A percentile compares a stretch with the other conserved stretches of the same genome.
phyloP scores from a whole-genome alignment of 2,888 invertebrate species.

The Meiosimyza decipiens region DNA sequence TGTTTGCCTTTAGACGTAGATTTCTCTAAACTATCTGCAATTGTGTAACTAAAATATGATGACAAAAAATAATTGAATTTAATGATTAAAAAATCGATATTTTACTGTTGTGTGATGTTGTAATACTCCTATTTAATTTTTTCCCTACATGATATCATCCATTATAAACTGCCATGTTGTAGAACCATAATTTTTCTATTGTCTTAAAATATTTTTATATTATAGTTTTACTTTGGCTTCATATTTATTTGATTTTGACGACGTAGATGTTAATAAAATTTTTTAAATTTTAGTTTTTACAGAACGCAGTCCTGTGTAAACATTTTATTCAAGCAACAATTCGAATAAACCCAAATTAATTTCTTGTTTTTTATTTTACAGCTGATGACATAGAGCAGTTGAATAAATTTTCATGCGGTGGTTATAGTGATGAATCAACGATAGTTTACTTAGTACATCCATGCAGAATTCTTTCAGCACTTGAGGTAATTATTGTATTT shows the following conservation, averaged over 20 bases:
- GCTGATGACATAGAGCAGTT: conserved; percentile 85
- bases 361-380: conserved; percentile 59
- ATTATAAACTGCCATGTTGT: not conserved
- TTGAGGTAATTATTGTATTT: conserved; percentile 71
- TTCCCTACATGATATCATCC: not conserved
- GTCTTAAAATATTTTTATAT: not conserved
- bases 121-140: no score
- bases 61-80: no score
- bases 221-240: not conserved
- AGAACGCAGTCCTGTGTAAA: not conserved
- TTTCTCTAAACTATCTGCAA: no score
- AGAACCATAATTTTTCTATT: not conserved
- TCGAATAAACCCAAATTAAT: not conserved
- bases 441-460: conserved; percentile 89
- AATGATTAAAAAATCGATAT: no score
- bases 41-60: no score
- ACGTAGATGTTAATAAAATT: not conserved
- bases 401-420: conserved; percentile 84
- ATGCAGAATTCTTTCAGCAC: conserved; percentile 85
- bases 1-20: no score
- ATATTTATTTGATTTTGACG: not conserved
- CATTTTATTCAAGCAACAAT: not conserved
- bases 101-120: no score
- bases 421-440: conserved; percentile 85
- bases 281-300: no score